phyloP scores from a whole-genome alignment of 2,113 vertebrate genomes.

The Zosterops japonicus region DNA sequence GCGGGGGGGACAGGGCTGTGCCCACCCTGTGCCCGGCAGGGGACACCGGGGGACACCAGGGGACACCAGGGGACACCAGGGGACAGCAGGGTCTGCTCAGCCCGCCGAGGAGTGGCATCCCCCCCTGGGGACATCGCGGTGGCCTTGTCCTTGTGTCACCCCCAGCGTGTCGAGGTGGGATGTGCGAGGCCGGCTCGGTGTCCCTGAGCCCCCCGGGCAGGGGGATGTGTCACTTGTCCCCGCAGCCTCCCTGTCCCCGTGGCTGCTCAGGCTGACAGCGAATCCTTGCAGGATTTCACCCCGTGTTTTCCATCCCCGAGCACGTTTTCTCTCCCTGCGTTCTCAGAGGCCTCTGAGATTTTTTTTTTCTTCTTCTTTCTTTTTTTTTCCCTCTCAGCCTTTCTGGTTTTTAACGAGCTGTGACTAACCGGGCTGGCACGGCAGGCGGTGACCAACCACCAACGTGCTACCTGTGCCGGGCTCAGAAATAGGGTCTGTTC shows the following conservation, averaged over 20 bases:
- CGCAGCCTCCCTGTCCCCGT: background rate
- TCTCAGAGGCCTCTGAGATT: background rate
- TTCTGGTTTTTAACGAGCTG: background rate
- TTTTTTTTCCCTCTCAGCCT: background rate
- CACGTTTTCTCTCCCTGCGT: background rate
- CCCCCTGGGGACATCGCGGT: accelerated
- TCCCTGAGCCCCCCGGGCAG: accelerated
- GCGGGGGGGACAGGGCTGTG: background rate
- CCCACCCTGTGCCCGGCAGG: accelerated
- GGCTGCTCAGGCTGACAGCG: background rate
- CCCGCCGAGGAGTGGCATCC: background rate
- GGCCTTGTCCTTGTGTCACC: background rate
- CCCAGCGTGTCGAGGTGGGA: accelerated
- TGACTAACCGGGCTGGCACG: constrained; percentile 39
- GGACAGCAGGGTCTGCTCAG: background rate
- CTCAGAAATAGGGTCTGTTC: background rate
- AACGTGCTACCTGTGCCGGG: background rate
- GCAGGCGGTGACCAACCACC: constrained; percentile 6
- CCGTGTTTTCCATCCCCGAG: accelerated
- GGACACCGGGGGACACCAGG: too few relatives aligned
- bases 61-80: background rate
- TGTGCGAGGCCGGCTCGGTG: accelerated
- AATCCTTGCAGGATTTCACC: background rate
- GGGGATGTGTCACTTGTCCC: background rate
- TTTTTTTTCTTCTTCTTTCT: background rate